These are phyloP conservation scores for Hassar affinis DNA, from an alignment of 2,113 vertebrate species.

Conservation along the genomic window DNA sequence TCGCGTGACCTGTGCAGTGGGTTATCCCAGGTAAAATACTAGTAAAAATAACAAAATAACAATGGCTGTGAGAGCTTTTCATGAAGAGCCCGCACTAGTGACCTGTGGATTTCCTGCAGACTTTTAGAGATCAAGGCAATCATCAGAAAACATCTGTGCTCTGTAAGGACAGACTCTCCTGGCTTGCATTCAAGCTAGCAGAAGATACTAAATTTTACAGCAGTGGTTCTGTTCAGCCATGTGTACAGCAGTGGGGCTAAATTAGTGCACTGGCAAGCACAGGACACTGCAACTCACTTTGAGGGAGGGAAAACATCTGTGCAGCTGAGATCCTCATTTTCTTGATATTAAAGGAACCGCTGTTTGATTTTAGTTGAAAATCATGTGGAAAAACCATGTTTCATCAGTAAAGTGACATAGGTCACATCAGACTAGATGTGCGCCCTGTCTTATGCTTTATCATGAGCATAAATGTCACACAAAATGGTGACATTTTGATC, in stretches of 20 bases:
- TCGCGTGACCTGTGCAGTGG: not conserved
- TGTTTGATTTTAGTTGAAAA: not conserved
- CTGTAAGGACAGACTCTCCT: conserved; percentile 38
- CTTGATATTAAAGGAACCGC: not conserved
- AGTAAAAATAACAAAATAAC: not conserved
- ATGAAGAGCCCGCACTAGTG: conserved; percentile 11
- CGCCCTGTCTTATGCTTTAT: too few relatives aligned
- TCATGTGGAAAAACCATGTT: not conserved
- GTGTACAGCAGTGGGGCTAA: conserved; percentile 14
- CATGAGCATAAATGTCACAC: too few relatives aligned
- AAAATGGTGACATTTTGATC: too few relatives aligned
- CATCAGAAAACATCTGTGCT: conserved; percentile 15
- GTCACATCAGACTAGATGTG: not conserved
- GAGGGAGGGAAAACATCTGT: conserved; percentile 2
- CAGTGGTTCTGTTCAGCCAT: conserved; percentile 43
- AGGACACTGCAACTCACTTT: not conserved
- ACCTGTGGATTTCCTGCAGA: conserved; percentile 40
- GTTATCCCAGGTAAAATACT: not conserved
- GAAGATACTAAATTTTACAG: conserved; percentile 48
- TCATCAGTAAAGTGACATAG: not conserved
- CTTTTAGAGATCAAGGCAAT: conserved; percentile 26
- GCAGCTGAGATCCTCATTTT: not conserved
- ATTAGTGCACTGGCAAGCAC: conserved; percentile 2
- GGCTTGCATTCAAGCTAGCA: conserved; percentile 52
- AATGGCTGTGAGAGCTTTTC: conserved; percentile 8